Evolutionary conservation across 2,797 vertebrate genomes (phyloP).

Genomic region (Myoxocephalus aenaeus): DNA sequence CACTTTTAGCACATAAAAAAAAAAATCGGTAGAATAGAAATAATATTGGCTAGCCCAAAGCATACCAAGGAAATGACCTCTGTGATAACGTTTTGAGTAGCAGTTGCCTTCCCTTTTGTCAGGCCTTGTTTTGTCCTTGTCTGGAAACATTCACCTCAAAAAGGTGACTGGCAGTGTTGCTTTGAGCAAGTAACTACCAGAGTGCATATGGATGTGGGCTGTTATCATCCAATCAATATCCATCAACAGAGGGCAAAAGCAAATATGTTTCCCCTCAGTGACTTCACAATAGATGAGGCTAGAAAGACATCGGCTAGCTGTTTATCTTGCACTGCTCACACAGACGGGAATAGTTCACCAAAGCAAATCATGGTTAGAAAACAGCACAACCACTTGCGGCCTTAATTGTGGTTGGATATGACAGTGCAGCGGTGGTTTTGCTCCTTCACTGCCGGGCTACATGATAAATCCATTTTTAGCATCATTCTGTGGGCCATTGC

Average conservation of each 20-base stretch:
- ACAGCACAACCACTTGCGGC: constrained; percentile 40
- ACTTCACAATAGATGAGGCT: constrained; percentile 56
- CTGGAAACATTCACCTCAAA: constrained; percentile 53
- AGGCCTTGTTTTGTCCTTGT: constrained; percentile 64
- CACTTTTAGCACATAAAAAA: constrained; percentile 42
- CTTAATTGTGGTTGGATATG: constrained; percentile 44
- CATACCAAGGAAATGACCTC: constrained; percentile 54
- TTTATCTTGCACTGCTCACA: constrained; percentile 54
- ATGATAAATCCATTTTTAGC: constrained; percentile 53
- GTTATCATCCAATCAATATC: constrained; percentile 71
- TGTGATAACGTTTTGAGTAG: constrained; percentile 55
- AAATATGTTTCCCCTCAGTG: constrained; percentile 64
- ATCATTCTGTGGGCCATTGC: constrained; percentile 39
- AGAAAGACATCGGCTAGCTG: constrained; percentile 54
- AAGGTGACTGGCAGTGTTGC: constrained; percentile 54
- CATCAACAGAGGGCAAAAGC: constrained; percentile 68
- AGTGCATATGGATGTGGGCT: constrained; percentile 65
- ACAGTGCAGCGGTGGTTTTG: constrained; percentile 34
- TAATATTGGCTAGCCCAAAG: constrained; percentile 55
- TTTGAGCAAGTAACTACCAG: constrained; percentile 60
- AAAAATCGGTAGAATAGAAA: constrained; percentile 53
- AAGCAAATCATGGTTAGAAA: constrained; percentile 46
- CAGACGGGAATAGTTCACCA: constrained; percentile 46
- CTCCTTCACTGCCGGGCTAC: constrained; percentile 26
- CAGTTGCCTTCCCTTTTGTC: constrained; percentile 32